Evolutionary conservation across 1,140 invertebrate genomes (phyloP).

Genomic region (Idris sp.): DNA sequence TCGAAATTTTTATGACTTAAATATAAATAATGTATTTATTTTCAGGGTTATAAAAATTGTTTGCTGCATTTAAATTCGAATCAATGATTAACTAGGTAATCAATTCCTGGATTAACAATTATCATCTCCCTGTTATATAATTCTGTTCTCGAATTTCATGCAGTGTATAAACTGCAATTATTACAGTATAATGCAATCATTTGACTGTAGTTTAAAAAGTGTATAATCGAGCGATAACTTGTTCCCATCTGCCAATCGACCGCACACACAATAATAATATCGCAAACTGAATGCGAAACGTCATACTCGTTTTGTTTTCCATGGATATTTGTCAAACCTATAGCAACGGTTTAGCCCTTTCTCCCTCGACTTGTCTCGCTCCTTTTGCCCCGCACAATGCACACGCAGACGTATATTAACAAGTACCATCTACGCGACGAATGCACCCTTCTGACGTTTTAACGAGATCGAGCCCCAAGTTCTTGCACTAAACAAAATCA

Average conservation of each 20-base stretch:
- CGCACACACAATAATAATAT: conserved; percentile 1
- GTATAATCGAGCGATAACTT: conserved; percentile 13
- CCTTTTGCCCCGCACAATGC: conserved; percentile 36
- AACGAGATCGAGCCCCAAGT: conserved; percentile 56
- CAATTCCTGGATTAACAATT: no score
- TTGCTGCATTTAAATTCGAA: no score
- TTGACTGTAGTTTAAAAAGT: no score
- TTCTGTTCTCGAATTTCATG: no score
- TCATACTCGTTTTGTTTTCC: conserved; percentile 35
- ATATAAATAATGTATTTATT: no score
- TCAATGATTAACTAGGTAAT: no score
- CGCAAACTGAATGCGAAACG: conserved; percentile 6
- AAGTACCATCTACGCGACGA: conserved; percentile 49
- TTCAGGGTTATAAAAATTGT: no score
- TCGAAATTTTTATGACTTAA: no score
- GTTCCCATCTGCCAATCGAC: conserved; percentile 20
- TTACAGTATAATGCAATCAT: no score
- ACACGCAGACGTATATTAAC: conserved; percentile 45
- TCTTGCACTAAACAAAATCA: conserved; percentile 52
- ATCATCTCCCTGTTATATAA: no score
- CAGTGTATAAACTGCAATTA: no score
- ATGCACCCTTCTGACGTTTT: conserved; percentile 55
- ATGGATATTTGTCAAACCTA: conserved; percentile 34
- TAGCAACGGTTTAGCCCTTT: conserved; percentile 27
- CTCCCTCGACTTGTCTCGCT: conserved; percentile 18